phyloP scores from a whole-genome alignment of 2,888 invertebrate genomes.

The Fissipunctia ypsillon region DNA sequence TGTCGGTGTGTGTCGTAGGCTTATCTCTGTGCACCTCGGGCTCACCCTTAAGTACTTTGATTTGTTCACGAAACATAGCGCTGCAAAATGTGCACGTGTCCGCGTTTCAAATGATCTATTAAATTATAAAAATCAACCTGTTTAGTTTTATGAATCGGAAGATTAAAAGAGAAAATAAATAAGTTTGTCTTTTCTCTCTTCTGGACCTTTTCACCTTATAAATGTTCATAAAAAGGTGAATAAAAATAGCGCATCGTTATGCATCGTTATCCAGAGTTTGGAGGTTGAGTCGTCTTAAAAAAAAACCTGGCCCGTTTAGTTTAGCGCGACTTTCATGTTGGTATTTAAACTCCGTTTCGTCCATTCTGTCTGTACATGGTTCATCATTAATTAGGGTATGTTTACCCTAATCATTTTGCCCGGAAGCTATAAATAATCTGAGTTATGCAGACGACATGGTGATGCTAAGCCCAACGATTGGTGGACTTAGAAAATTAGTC shows the following conservation, averaged over 20 bases:
- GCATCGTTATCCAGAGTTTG: no score
- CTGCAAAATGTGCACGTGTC: not conserved
- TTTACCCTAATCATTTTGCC: conserved; percentile 17
- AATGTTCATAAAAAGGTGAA: no score
- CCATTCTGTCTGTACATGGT: not conserved
- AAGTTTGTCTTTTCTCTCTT: no score
- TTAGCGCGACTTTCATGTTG: not conserved
- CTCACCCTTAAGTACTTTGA: conserved; percentile 20
- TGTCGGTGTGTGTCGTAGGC: conserved; percentile 46
- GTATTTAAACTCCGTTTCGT: not conserved
- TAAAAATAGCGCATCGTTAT: no score
- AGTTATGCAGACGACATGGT: no score
- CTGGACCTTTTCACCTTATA: no score
- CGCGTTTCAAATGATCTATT: not conserved
- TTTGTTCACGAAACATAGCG: conserved; percentile 13
- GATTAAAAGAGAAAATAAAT: no score
- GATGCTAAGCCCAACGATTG: no score
- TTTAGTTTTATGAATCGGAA: no score
- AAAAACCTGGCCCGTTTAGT: not conserved
- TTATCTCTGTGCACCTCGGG: conserved; percentile 55
- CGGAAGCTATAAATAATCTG: conserved; percentile 18
- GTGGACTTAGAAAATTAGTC: no score
- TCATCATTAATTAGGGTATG: conserved; percentile 15
- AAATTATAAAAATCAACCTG: not conserved
- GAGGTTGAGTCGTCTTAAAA: no score